Conservation (phyloP, 2,113 vertebrate species). For the Laterallus jamaicensis region DNA sequence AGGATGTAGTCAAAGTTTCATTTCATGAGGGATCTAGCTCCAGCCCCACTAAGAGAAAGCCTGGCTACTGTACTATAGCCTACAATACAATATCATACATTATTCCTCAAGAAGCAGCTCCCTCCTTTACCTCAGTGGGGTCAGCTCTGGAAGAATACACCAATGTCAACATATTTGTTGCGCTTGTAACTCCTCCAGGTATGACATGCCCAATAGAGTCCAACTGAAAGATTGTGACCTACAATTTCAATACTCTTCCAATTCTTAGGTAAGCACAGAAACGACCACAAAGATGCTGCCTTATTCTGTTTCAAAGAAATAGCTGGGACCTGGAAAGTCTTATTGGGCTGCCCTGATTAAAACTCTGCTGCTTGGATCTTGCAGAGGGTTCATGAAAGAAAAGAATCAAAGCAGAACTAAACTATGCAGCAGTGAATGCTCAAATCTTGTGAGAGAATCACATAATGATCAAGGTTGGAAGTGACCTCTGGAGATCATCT, state of each 20-base stretch:
- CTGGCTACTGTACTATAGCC: background rate
- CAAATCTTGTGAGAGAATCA: background rate
- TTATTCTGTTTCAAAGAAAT: background rate
- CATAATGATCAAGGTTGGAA: too few species aligned
- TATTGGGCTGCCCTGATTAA: background rate
- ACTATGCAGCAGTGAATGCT: background rate
- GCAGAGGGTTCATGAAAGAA: background rate
- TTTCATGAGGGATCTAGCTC: background rate
- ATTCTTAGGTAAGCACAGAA: background rate
- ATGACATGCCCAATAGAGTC: background rate
- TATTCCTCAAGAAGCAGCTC: background rate
- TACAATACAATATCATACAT: background rate
- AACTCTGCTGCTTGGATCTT: background rate
- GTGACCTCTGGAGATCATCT: too few species aligned
- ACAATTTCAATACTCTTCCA: background rate
- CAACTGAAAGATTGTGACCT: background rate
- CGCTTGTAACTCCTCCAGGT: rapidly evolving
- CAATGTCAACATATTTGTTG: background rate
- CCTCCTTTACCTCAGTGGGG: background rate
- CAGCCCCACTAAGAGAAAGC: background rate
- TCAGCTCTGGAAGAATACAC: background rate
- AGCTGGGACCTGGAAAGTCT: background rate
- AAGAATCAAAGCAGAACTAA: background rate
- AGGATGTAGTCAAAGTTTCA: background rate
- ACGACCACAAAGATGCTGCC: background rate